Evolutionary conservation across 2,113 vertebrate species (phyloP), one percentile per base, ranked within the genome.

Genomic region (Noctilio leporinus): DNA sequence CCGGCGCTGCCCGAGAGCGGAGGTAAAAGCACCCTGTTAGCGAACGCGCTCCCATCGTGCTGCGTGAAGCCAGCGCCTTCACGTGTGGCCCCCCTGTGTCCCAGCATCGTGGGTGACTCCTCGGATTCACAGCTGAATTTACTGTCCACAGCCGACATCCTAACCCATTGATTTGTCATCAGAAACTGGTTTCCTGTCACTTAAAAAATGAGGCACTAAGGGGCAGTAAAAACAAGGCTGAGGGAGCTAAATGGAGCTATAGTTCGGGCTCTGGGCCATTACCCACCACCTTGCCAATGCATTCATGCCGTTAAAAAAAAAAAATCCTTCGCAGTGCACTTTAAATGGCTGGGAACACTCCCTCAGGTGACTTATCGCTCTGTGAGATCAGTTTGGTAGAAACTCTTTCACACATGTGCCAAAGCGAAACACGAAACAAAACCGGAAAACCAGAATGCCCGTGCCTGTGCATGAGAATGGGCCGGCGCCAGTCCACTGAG

Each of bases 141-240:
- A 15, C 70, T 88, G n/a, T 96, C 93, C 83, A 40, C 77, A 95
- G 92, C 76, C 89, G 93, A 95, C 95, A 85, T 84, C 87, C 95
- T 96, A 89, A 95, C 88, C 91, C 97, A 98, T 97, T 95, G 98
- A 98, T 98, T 97, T 97, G 96, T 92, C 98, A 98, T 98, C 97
- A 98, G 96, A 97, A 97, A 98, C 98, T 97, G 97, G 98, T 97
- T 98, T 98, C 96, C 98, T 98, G 98, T 98, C 98, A 95, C 98
- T 98, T 98, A 98, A 98, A 98, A 98, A 98, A 94, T 55, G 94
- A 97, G 98, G 98, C 97, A 96, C 98, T 98, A 98, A 98, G 98
- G 98, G 98, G 96, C 98, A 97, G 97, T 97, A 98, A 98, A 98
- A 98, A 98, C 98, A 98, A 98, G 97, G 95, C 95, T 96, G 96